phyloP scores from a whole-genome alignment of 2,888 invertebrate genomes.

The Conchocele bisecta region DNA sequence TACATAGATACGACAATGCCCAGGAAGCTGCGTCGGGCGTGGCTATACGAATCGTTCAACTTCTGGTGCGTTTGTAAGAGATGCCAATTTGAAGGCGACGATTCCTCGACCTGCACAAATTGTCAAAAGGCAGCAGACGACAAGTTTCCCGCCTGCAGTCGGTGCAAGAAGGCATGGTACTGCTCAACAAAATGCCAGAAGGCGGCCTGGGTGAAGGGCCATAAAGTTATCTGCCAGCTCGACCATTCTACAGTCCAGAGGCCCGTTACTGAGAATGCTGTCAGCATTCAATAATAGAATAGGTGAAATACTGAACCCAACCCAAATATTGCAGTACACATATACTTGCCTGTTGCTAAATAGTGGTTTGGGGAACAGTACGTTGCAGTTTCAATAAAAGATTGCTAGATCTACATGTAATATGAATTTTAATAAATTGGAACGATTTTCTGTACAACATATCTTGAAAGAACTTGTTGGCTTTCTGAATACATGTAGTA shows the following conservation, averaged over 20 bases:
- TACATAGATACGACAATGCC: constrained; percentile 77
- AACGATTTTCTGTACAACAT: too few relatives aligned
- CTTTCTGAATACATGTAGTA: too few relatives aligned
- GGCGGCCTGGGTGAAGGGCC: constrained; percentile 73
- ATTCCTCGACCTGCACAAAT: constrained; percentile 68
- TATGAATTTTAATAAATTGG: too few relatives aligned
- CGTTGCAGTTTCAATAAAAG: too few relatives aligned
- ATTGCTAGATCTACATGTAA: too few relatives aligned
- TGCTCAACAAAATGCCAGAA: constrained; percentile 75
- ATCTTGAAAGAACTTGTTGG: too few relatives aligned
- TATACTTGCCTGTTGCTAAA: too few relatives aligned
- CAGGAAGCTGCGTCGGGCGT: constrained; percentile 71
- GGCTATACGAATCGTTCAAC: constrained; percentile 77
- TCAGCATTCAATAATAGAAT: too few relatives aligned
- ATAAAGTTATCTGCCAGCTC: constrained; percentile 69
- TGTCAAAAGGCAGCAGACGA: constrained; percentile 65
- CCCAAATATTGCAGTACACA: too few relatives aligned
- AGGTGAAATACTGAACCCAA: too few relatives aligned
- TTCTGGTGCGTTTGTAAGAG: constrained; percentile 77
- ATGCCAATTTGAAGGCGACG: constrained; percentile 75
- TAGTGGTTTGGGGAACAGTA: too few relatives aligned
- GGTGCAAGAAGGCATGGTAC: constrained; percentile 77
- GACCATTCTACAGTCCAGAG: constrained; percentile 61
- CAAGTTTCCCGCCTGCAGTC: constrained; percentile 72
- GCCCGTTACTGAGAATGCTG: constrained; percentile 7